These are phyloP conservation scores for Listronotus bonariensis DNA, from an alignment of 1,140 invertebrate species.

Conservation along the genomic window DNA sequence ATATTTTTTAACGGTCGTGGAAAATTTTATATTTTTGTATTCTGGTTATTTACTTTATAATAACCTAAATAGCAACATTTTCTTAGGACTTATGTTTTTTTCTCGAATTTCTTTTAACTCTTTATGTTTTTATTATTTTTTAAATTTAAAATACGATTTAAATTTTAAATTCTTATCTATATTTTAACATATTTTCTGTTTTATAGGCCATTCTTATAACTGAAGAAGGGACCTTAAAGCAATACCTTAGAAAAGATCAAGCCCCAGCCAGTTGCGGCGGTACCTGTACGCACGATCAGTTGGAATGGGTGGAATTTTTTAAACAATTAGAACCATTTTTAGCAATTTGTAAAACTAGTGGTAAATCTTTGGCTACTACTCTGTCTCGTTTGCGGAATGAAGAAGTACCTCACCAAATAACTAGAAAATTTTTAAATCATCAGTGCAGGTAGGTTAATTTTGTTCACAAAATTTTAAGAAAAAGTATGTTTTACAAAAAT, in stretches of 20 bases:
- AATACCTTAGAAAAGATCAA: constrained; percentile 56
- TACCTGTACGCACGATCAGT: constrained; percentile 61
- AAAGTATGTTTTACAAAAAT: no score
- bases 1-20: no score
- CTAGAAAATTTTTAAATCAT: constrained; percentile 60
- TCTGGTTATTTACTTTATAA: no score
- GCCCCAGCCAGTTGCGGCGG: constrained; percentile 60
- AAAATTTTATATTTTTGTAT: no score
- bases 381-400: constrained; percentile 60
- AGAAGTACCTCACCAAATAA: constrained; percentile 55
- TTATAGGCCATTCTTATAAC: constrained; percentile 48
- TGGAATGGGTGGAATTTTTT: constrained; percentile 68
- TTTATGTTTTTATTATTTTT: no score
- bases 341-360: constrained; percentile 57
- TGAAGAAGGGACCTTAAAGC: constrained; percentile 51
- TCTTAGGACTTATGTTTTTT: no score
- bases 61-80: no score
- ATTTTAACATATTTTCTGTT: no score
- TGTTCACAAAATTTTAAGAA: no score
- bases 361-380: constrained; percentile 58
- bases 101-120: no score
- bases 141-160: no score
- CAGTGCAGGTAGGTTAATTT: constrained; percentile 56
- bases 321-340: constrained; percentile 63
- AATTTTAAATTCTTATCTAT: no score